Evolutionary conservation across 23 tunicate genomes (phyloP).

Genomic region (Trididemnum miniatum): DNA sequence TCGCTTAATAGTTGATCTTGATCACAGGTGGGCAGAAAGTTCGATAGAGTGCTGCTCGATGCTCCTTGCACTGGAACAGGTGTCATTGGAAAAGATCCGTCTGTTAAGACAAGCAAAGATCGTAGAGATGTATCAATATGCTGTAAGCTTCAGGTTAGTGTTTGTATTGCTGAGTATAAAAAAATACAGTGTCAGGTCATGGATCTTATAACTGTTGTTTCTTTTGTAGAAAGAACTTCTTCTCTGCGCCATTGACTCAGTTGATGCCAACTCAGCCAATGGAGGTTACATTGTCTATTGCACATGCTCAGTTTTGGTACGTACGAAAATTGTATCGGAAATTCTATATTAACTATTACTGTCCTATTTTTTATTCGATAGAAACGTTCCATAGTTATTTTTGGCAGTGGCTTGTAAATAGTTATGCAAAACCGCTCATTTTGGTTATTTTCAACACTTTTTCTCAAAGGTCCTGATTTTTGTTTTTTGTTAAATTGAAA

Average conservation of each 20-base stretch:
- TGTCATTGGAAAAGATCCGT: constrained; percentile 94
- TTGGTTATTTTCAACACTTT: too few species aligned
- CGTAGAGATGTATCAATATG: constrained; percentile 69
- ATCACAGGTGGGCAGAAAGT: constrained; percentile 77
- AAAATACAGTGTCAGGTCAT: neutral
- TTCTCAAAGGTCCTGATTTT: too few species aligned
- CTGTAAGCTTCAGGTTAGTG: constrained; percentile 95
- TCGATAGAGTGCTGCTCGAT: constrained; percentile 83
- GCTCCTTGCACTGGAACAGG: constrained; percentile 99
- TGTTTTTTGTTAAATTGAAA: too few species aligned
- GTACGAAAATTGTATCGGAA: too few species aligned
- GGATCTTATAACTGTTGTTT: neutral
- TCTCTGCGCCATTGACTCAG: constrained; percentile 91
- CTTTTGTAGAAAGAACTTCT: constrained; percentile 82
- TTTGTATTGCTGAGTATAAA: neutral
- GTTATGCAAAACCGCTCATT: too few species aligned
- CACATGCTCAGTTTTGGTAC: constrained; percentile 92
- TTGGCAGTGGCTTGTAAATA: too few species aligned
- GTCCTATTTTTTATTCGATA: too few species aligned
- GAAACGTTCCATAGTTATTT: too few species aligned
- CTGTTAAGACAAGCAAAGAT: constrained; percentile 80
- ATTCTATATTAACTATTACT: too few species aligned
- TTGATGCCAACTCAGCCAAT: constrained; percentile 62
- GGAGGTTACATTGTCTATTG: constrained; percentile 97
- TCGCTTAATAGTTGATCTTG: too few species aligned